These are phyloP conservation scores for Palythoa caribaeorum DNA, from an alignment of 92 coral and sea anemone species.

Conservation along the genomic window DNA sequence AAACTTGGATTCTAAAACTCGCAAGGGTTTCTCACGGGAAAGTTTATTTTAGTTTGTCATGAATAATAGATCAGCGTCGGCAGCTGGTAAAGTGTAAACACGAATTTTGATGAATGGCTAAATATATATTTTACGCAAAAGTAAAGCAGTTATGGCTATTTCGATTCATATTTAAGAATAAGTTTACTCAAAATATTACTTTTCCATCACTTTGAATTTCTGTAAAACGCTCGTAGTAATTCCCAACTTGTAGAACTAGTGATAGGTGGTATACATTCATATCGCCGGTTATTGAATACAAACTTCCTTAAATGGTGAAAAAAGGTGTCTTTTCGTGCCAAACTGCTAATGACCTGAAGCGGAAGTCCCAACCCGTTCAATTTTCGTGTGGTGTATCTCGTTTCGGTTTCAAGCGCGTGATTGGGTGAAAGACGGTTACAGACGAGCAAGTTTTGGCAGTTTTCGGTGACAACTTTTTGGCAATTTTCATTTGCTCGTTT, in stretches of 20 bases:
- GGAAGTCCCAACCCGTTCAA: not conserved
- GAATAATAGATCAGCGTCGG: slow-evolving; percentile 30
- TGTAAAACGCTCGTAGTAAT: not conserved
- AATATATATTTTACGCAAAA: not conserved
- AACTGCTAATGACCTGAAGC: slow-evolving; percentile 8
- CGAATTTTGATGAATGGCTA: slow-evolving; percentile 41
- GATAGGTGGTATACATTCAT: not conserved
- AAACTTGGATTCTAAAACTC: too few species aligned
- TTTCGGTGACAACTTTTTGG: too few species aligned
- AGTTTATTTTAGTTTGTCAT: slow-evolving; percentile 20
- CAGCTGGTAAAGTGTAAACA: not conserved
- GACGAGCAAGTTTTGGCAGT: too few species aligned
- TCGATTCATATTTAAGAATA: not conserved
- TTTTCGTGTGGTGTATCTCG: not conserved
- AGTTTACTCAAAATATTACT: too few species aligned
- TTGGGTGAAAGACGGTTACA: not conserved
- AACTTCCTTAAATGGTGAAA: slow-evolving; percentile 13
- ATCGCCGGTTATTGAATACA: not conserved
- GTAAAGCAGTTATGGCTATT: not conserved
- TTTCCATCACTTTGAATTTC: too few species aligned
- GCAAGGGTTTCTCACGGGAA: slow-evolving; percentile 32
- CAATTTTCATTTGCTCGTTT: too few species aligned
- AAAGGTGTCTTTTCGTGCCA: not conserved
- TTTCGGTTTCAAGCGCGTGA: not conserved
- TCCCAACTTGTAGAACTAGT: not conserved